Conservation (phyloP, 2,888 invertebrate genomes). For the Acanthosepion pharaonis region DNA sequence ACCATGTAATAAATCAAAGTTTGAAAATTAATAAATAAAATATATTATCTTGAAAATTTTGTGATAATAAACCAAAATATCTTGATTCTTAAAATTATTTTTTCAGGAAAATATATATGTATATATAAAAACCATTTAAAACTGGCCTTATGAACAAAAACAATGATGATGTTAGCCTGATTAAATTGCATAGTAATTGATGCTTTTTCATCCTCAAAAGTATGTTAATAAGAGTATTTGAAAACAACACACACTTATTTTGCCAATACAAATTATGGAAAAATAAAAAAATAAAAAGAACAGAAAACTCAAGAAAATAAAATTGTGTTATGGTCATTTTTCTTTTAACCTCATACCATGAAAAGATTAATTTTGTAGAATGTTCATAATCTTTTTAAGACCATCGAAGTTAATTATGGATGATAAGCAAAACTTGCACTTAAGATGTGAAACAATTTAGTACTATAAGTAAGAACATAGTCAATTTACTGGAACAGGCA, state of each 20-base stretch:
- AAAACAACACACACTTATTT: constrained; percentile 3
- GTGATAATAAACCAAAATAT: not conserved
- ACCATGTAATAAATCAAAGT: not conserved
- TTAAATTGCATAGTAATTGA: too few species aligned
- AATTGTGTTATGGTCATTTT: not conserved
- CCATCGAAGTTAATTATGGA: not conserved
- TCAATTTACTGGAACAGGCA: not conserved
- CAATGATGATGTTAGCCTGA: not conserved
- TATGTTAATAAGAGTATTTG: not conserved
- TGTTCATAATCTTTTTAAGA: not conserved
- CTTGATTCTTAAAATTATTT: not conserved
- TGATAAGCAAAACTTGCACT: not conserved
- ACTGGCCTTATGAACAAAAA: not conserved
- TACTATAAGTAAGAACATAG: not conserved
- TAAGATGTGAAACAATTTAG: not conserved
- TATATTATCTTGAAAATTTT: not conserved
- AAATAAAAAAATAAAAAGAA: not conserved
- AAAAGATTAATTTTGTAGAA: not conserved
- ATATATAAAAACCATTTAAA: not conserved
- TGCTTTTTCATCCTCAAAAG: not conserved
- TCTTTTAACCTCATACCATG: not conserved
- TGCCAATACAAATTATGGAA: not conserved
- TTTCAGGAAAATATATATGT: not conserved
- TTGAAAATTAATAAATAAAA: not conserved
- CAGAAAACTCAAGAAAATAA: not conserved